Conservation (phyloP, 2,113 vertebrate genomes). For the Eudyptes chrysolophus region DNA sequence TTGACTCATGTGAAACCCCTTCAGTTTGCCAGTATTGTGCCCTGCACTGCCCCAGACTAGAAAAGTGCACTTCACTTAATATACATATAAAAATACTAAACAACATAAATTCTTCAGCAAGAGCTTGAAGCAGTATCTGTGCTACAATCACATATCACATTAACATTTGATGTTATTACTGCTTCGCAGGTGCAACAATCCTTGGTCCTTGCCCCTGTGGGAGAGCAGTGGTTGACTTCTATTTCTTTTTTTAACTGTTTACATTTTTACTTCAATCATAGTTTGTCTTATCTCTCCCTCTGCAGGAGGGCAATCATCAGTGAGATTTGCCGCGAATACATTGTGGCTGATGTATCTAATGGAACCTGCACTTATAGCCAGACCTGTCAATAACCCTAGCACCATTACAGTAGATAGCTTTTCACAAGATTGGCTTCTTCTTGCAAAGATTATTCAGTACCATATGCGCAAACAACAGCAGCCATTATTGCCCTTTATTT, state of each 20-base stretch:
- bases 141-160: conserved; percentile 54
- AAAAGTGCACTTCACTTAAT: conserved; percentile 66
- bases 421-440: conserved; percentile 74
- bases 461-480: conserved; percentile 73
- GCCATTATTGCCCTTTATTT: conserved; percentile 72
- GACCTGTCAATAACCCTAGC: conserved; percentile 74
- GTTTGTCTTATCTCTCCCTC: conserved; percentile 76
- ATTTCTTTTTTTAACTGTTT: conserved; percentile 74
- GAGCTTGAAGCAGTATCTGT: conserved; percentile 39
- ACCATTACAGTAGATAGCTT: conserved; percentile 74
- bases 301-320: conserved; percentile 75
- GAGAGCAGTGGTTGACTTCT: conserved; percentile 65
- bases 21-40: conserved; percentile 50
- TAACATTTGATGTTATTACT: conserved; percentile 67
- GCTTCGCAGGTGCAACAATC: conserved; percentile 60
- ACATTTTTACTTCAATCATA: conserved; percentile 77
- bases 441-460: conserved; percentile 73
- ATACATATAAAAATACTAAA: conserved; percentile 69
- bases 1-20: conserved; percentile 20
- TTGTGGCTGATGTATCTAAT: conserved; percentile 73
- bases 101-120: conserved; percentile 58
- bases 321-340: conserved; percentile 71
- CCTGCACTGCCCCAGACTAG: conserved; percentile 46
- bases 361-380: conserved; percentile 74
- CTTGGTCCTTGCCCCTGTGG: conserved; percentile 66